phyloP scores from a whole-genome alignment of 2,113 vertebrate species.

The Chrysochloris asiatica region DNA sequence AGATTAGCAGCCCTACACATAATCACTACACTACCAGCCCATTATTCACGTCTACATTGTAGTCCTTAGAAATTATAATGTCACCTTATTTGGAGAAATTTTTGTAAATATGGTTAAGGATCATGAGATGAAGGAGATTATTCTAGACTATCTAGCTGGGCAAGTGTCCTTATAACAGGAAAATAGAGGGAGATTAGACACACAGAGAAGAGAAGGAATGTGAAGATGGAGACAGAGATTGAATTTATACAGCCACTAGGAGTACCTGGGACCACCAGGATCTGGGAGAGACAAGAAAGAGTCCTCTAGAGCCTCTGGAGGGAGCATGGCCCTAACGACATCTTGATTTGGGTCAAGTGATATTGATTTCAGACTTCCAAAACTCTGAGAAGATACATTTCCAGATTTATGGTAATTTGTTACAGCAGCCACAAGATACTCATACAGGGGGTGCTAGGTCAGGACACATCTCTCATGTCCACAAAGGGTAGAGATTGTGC shows the following conservation, averaged over 20 bases:
- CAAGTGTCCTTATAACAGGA: fast-evolving
- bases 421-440: not conserved
- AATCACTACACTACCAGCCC: too few species aligned
- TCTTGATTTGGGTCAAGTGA: fast-evolving
- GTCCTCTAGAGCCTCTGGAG: too few species aligned
- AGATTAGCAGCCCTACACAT: too few species aligned
- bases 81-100: not conserved
- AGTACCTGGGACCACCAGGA: not conserved
- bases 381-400: fast-evolving
- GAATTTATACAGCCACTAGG: not conserved
- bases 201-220: not conserved
- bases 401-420: not conserved
- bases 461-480: not conserved
- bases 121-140: fast-evolving
- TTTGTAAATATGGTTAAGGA: not conserved
- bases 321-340: fast-evolving
- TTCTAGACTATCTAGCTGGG: fast-evolving
- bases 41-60: not conserved
- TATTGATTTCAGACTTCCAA: not conserved
- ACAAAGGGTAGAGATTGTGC: not conserved
- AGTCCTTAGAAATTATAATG: fast-evolving
- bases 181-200: not conserved
- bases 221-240: not conserved
- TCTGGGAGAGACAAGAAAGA: not conserved
- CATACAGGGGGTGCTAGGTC: too few species aligned